Evolutionary conservation across 2,113 vertebrate genomes (phyloP), one percentile per base, ranked within the genome.

Genomic region (Nothocercus nigrocapillus): DNA sequence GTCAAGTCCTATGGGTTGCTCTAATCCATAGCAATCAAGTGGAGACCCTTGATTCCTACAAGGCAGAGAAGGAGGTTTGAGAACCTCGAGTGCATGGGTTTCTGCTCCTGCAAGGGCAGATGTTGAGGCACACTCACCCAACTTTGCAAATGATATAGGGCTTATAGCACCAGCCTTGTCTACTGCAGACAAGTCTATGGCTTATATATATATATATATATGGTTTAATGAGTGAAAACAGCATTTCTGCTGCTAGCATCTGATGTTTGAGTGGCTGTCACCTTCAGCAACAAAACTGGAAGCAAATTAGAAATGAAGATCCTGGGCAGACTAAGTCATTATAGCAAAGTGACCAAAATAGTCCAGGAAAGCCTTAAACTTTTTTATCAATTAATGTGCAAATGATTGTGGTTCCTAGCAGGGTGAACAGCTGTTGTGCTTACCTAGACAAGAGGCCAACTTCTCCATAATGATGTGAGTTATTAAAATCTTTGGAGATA

Each of bases 401-500:
- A 44, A 59, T 76, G 30, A 72, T 49, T 53, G 70, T 38, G 63
- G n/a, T 54, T 53, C 63, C 44, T 22, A 90, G 30, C 62, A 70
- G 25, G 27, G 45, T 56, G 68, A 88, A 88, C 27, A 67, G 62
- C 30, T 49, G 53, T 30, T 79, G n/a, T 70, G 45, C 45, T 79
- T 90, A 63, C 27, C 25, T 44, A 53, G 42, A 36, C 9, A 4
- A 58, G 42, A 85, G 36, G 58, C 24, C 49, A 79, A 70, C 9
- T 68, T 40, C 58, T 59, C 42, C 67, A 22, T 79, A 86, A 68
- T 61, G 47, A 38, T 68, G 67, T 53, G 24, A 15, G 38, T 90
- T 82, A 90, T 88, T 92, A 88, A 88, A 92, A 64, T 85, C 83
- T 95, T 82, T 8, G 2, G 47, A 85, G 76, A 79, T 59, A 82